Conservation (phyloP, 2,888 invertebrate species). For the Drosophila melanocephala region DNA sequence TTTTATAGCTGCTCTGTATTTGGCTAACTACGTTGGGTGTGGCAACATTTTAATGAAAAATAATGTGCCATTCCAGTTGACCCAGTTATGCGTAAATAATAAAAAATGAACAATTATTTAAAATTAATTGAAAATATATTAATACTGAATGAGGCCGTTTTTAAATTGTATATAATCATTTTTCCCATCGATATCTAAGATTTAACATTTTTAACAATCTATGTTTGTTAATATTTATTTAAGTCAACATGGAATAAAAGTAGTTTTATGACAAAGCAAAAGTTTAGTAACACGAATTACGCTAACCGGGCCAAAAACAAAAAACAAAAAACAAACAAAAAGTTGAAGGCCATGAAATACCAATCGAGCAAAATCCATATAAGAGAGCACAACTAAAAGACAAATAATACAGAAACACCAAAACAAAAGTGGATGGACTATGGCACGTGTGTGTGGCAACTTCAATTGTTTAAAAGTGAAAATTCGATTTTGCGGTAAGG, state of each 20-base stretch:
- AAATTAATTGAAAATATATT: constrained; percentile 1
- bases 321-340: constrained; percentile 53
- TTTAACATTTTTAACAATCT: not conserved
- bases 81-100: constrained; percentile 21
- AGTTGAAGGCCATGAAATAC: constrained; percentile 66
- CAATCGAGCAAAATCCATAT: constrained; percentile 30
- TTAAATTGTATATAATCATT: not conserved
- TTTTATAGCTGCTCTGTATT: constrained; percentile 15
- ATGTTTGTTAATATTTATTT: not conserved
- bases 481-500: constrained; percentile 82
- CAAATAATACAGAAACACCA: not conserved
- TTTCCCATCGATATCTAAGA: not conserved
- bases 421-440: not conserved
- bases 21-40: not conserved
- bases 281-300: constrained; percentile 47
- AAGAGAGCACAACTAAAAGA: constrained; percentile 21
- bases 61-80: constrained; percentile 17
- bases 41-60: constrained; percentile 10
- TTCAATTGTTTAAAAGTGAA: constrained; percentile 82
- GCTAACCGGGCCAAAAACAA: constrained; percentile 39
- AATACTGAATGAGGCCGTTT: not conserved
- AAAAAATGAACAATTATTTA: not conserved
- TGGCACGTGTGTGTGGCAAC: constrained; percentile 53
- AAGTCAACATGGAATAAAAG: not conserved
- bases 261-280: constrained; percentile 21